These are phyloP conservation scores for Petrocephalus zakoni DNA, from an alignment of 2,113 vertebrate species.

Conservation along the genomic window DNA sequence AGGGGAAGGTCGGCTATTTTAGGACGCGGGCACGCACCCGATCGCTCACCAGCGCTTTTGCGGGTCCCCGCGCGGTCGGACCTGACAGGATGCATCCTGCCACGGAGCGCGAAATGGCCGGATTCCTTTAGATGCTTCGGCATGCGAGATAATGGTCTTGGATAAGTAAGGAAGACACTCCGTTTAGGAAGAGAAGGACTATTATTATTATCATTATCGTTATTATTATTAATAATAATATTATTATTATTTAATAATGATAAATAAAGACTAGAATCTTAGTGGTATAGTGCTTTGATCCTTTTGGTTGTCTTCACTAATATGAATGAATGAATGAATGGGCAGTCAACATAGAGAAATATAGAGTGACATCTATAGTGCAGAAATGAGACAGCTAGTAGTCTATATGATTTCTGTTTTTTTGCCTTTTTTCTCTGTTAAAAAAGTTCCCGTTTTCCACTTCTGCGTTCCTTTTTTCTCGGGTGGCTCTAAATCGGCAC, in stretches of 20 bases:
- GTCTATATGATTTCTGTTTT: not conserved
- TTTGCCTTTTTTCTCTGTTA: not conserved
- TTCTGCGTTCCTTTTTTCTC: not conserved
- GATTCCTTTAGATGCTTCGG: not conserved
- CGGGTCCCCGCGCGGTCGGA: not conserved
- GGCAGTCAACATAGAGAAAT: not conserved
- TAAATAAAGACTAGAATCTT: not conserved
- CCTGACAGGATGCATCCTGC: not conserved
- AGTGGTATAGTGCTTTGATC: slow-evolving; percentile 25
- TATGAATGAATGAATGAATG: slow-evolving; percentile 33
- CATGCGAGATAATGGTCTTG: not conserved
- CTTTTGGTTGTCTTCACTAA: slow-evolving; percentile 40
- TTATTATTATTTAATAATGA: slow-evolving; percentile 21
- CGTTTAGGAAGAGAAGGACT: not conserved
- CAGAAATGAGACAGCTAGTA: slow-evolving; percentile 17
- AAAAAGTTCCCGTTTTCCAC: not conserved
- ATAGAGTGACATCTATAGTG: slow-evolving; percentile 17
- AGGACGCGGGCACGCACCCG: not conserved
- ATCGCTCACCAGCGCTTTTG: not conserved
- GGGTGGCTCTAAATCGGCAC: too few relatives aligned
- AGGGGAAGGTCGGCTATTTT: not conserved
- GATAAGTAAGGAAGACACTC: not conserved
- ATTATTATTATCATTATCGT: not conserved
- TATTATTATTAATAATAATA: not conserved
- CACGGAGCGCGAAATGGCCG: not conserved